These are phyloP conservation scores for Drosophila bipectinata DNA, from an alignment of 1,140 invertebrate species.

Conservation along the genomic window DNA sequence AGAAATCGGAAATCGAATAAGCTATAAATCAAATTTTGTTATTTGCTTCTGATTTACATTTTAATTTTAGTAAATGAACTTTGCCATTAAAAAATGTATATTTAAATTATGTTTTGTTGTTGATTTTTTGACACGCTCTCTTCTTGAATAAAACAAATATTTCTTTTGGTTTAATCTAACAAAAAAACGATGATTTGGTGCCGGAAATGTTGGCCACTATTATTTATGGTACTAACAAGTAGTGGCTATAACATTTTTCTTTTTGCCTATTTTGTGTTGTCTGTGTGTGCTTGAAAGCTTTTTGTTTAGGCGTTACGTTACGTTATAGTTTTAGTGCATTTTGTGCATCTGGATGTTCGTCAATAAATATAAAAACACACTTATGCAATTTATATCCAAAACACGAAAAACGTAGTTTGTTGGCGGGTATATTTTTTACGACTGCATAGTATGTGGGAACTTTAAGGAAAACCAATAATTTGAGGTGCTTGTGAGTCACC, in stretches of 20 bases:
- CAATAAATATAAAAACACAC: constrained; percentile 31
- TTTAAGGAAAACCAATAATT: neutral
- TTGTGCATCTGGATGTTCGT: constrained; percentile 53
- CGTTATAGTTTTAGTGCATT: constrained; percentile 52
- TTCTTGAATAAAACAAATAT: constrained; percentile 21
- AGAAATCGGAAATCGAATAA: constrained; percentile 18
- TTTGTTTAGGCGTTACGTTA: constrained; percentile 42
- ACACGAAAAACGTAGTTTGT: neutral
- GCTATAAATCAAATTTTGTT: constrained; percentile 50
- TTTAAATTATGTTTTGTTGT: constrained; percentile 45
- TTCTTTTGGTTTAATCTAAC: constrained; percentile 21
- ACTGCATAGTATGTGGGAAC: neutral
- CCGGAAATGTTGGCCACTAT: constrained; percentile 44
- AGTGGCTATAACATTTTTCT: constrained; percentile 38
- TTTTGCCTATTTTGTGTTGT: constrained; percentile 35
- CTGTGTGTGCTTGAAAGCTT: constrained; percentile 57
- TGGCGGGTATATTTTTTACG: too few relatives aligned
- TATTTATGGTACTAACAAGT: constrained; percentile 47
- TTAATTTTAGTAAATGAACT: constrained; percentile 42
- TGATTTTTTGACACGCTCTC: constrained; percentile 48
- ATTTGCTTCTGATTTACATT: constrained; percentile 44
- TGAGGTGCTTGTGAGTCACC: neutral
- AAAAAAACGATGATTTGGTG: constrained; percentile 9
- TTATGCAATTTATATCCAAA: constrained; percentile 16
- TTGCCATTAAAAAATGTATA: constrained; percentile 22